Evolutionary conservation across 2,888 invertebrate species (phyloP), one percentile per base, ranked within the genome.

Genomic region (Polydesmus complanatus): DNA sequence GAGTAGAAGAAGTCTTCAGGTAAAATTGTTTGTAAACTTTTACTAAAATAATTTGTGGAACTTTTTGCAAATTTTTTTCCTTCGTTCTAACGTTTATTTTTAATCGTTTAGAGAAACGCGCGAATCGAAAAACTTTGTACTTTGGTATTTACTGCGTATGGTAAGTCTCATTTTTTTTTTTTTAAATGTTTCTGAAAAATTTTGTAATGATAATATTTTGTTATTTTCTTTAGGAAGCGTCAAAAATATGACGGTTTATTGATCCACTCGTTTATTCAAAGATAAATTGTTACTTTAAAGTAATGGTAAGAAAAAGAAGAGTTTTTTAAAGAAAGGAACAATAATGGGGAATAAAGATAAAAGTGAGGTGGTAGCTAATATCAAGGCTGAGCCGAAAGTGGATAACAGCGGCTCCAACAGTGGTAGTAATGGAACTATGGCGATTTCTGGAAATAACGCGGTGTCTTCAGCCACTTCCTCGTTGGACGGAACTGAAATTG

Each of bases 271-370:
- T 37, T 37, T 37, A 8, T 37, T 37, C 37, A 8, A 8, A 8
- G 37, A 37, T 14, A 14, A 37, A 37, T 37, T n/a, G n/a, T n/a
- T n/a, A n/a, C n/a, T n/a, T n/a, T 37, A 37, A 37, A 37, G 37
- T 37, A 37, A 37, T 37, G 14, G 5, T 37, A 37, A 37, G 14
- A 37, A 37, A 37, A 37, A 37, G 37, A 37, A 14, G 5, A 37
- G 14, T 37, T 5, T 37, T 37, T 8, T 14, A 5, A 37, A 37
- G 37, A 14, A 37, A 14, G 37, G 5, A 37, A 5, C 37, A 66
- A 67, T 67, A 60, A 67, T 67, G 63, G 67, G 67, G 65, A 65
- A 58, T 50, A 67, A 67, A 59, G 67, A 67, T 47, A 64, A 65
- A 60, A 63, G 64, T 53, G 66, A 66, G 50, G 62, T 64, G 61